These are phyloP conservation scores for Melierax canorus DNA, from an alignment of 2,113 vertebrate genomes.

Conservation along the genomic window DNA sequence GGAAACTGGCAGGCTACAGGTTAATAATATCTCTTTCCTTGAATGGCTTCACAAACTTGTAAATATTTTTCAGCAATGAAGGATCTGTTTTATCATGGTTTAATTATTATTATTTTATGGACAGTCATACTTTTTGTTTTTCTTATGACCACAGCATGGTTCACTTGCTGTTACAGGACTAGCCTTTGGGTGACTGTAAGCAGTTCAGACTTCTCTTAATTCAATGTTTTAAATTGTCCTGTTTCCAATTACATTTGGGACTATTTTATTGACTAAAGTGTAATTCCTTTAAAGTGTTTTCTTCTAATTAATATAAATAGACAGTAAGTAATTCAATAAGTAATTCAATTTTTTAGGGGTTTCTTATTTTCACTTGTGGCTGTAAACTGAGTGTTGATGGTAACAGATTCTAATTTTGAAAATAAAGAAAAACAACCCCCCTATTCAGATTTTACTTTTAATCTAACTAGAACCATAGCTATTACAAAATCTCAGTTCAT, in stretches of 20 bases:
- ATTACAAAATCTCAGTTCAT: neutral
- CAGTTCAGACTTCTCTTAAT: neutral
- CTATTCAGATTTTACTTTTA: neutral
- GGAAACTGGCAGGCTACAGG: neutral
- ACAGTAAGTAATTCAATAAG: neutral
- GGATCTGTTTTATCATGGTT: neutral
- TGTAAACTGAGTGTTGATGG: neutral
- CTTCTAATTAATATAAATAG: neutral
- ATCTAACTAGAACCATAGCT: neutral
- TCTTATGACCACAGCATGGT: neutral
- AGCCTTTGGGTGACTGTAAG: neutral
- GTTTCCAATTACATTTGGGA: neutral
- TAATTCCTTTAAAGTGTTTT: slow-evolving; percentile 6
- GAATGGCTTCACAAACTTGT: neutral
- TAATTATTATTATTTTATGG: neutral
- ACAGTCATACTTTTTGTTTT: neutral
- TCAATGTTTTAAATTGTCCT: neutral
- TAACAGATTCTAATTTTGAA: neutral
- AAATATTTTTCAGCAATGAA: neutral
- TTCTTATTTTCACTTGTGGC: neutral
- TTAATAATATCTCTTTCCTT: neutral
- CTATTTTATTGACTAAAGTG: neutral
- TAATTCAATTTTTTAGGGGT: neutral
- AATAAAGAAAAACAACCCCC: neutral
- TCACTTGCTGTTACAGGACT: neutral